Evolutionary conservation across 1,140 invertebrate species (phyloP).

Genomic region (Tachypleus tridentatus): DNA sequence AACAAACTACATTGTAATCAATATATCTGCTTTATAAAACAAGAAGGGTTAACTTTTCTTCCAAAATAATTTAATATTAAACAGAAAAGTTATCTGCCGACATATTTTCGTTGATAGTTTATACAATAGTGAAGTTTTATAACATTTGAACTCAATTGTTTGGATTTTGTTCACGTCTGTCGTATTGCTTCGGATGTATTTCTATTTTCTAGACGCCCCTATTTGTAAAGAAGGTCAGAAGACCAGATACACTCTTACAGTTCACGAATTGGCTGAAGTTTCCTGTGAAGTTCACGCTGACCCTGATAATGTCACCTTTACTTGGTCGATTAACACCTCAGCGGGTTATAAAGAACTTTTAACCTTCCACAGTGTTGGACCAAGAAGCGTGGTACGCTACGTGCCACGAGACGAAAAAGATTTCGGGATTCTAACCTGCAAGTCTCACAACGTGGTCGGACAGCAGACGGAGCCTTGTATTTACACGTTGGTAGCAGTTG

Average conservation of each 20-base stretch:
- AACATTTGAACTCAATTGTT: too few relatives aligned
- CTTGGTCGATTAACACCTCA: slow-evolving; percentile 85
- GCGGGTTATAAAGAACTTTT: slow-evolving; percentile 59
- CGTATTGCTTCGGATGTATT: too few relatives aligned
- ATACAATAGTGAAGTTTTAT: too few relatives aligned
- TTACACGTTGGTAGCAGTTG: too few relatives aligned
- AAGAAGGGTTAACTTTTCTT: too few relatives aligned
- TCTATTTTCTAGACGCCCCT: slow-evolving; percentile 52
- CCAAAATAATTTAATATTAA: too few relatives aligned
- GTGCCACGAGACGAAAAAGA: slow-evolving; percentile 48
- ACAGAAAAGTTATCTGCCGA: too few relatives aligned
- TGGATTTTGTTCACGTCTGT: too few relatives aligned
- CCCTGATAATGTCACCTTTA: slow-evolving; percentile 61
- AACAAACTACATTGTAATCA: too few relatives aligned
- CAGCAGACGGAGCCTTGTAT: slow-evolving; percentile 19
- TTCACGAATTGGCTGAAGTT: slow-evolving; percentile 76
- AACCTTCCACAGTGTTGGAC: slow-evolving; percentile 38
- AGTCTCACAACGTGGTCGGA: slow-evolving; percentile 22
- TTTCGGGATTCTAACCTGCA: slow-evolving; percentile 45
- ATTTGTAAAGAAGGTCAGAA: slow-evolving; percentile 68
- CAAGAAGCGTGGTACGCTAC: slow-evolving; percentile 49
- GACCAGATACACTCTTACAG: slow-evolving; percentile 71
- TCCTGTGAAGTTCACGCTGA: slow-evolving; percentile 79
- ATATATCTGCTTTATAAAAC: too few relatives aligned
- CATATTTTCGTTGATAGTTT: too few relatives aligned